Evolutionary conservation across 2,113 vertebrate genomes (phyloP).

Genomic region (Gopherus evgoodei): DNA sequence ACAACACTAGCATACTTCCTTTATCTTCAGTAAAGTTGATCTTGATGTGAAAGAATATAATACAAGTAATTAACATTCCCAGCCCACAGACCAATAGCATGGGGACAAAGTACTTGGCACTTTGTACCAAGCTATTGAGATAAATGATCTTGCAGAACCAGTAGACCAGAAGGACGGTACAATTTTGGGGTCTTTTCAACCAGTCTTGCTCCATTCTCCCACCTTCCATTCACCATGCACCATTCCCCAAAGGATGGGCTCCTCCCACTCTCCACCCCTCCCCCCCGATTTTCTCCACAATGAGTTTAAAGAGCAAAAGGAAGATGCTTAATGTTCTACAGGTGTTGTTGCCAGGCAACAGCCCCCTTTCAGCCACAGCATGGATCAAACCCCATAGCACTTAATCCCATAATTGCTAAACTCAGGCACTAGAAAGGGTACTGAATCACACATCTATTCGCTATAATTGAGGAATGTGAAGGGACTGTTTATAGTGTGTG

Average conservation of each 20-base stretch:
- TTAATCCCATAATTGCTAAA: conserved; percentile 66
- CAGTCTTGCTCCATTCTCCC: not conserved
- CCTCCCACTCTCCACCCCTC: not conserved
- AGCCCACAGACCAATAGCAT: not conserved
- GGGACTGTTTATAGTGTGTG: not conserved
- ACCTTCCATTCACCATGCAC: not conserved
- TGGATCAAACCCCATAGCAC: conserved; percentile 59
- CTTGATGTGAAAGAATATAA: not conserved
- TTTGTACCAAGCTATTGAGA: not conserved
- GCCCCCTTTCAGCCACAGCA: conserved; percentile 42
- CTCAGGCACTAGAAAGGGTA: conserved; percentile 38
- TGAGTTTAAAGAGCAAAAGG: conserved; percentile 57
- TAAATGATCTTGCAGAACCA: not conserved
- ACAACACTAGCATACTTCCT: not conserved
- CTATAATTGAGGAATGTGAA: not conserved
- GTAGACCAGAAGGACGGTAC: not conserved
- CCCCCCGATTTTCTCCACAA: not conserved
- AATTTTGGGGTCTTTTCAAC: not conserved
- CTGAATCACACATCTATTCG: conserved; percentile 2
- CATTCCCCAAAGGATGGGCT: not conserved
- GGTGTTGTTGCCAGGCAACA: conserved; percentile 75
- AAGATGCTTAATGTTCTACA: conserved; percentile 68
- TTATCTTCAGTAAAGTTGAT: not conserved
- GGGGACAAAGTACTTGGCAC: not conserved
- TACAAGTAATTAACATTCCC: not conserved